Percentiles rank a stretch among this genome's conserved stretches.
These are phyloP conservation scores for Bolinopsis microptera DNA, from an alignment of 37 sponge, comb jelly and placozoan species.

Conservation along the genomic window DNA sequence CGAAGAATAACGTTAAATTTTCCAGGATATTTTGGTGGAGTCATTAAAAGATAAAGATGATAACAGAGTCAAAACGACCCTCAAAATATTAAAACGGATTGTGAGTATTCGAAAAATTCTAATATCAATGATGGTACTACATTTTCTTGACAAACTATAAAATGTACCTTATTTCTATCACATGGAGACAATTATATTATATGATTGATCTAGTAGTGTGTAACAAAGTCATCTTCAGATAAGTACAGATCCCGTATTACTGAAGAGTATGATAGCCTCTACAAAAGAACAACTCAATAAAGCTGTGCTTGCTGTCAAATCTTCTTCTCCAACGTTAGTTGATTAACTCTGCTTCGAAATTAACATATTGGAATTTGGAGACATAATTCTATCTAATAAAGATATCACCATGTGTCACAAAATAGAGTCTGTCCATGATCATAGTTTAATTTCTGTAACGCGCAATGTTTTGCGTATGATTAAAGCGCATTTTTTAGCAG, in stretches of 20 bases:
- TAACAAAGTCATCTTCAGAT: too few relatives aligned
- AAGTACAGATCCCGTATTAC: slow-evolving; percentile 24
- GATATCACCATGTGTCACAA: background rate
- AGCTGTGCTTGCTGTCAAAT: background rate
- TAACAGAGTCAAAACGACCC: background rate
- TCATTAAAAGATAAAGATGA: slow-evolving; percentile 22
- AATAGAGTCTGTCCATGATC: background rate
- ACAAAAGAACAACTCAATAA: slow-evolving; percentile 25
- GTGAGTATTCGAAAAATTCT: too few relatives aligned
- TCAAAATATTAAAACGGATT: slow-evolving; percentile 39
- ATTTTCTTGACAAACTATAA: too few relatives aligned
- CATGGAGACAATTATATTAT: too few relatives aligned
- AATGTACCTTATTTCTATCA: too few relatives aligned
- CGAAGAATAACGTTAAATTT: too few relatives aligned
- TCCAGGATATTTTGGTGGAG: slow-evolving; percentile 33
- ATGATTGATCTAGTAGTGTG: too few relatives aligned
- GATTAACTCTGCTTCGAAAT: background rate
- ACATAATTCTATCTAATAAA: too few relatives aligned
- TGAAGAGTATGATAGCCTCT: background rate
- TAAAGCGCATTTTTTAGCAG: slow-evolving; percentile 1
- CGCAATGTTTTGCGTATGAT: background rate
- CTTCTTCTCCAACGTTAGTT: slow-evolving; percentile 18
- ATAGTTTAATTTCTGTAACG: background rate
- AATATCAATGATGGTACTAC: too few relatives aligned
- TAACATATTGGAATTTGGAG: background rate